Evolutionary conservation across 2,888 invertebrate genomes (phyloP).

Genomic region (Sminthurinus aureus): DNA sequence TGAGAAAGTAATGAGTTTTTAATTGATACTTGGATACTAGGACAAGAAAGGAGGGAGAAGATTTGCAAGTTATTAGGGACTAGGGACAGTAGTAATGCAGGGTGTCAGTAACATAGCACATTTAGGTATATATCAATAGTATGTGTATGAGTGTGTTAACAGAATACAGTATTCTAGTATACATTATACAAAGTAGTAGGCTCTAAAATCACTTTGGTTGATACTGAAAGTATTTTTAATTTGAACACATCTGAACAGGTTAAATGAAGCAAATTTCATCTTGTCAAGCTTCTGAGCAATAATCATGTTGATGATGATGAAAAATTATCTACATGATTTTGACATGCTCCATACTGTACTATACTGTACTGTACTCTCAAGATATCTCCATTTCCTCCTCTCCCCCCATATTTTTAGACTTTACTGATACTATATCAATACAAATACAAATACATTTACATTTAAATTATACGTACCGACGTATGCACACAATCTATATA

Average conservation of each 20-base stretch:
- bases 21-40: conserved; percentile 7
- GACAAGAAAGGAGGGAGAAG: not conserved
- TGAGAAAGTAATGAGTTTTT: conserved; percentile 6
- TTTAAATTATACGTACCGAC: not conserved
- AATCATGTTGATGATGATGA: conserved; percentile 24
- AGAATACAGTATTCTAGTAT: too few relatives aligned
- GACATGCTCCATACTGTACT: conserved; percentile 10
- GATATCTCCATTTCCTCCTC: not conserved
- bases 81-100: too few relatives aligned
- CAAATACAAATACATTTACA: too few relatives aligned
- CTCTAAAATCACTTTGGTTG: not conserved
- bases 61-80: too few relatives aligned
- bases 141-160: too few relatives aligned
- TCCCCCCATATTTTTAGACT: not conserved
- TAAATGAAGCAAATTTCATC: not conserved
- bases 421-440: too few relatives aligned
- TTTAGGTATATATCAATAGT: not conserved
- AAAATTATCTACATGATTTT: conserved; percentile 7
- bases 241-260: not conserved
- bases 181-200: not conserved
- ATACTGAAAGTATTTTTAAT: not conserved
- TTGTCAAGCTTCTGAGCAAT: conserved; percentile 21
- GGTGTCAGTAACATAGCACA: too few relatives aligned
- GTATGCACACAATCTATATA: not conserved
- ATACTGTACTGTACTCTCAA: not conserved